These are phyloP conservation scores for Rhodinocichla rosea DNA, from an alignment of 2,113 vertebrate species.

Conservation along the genomic window DNA sequence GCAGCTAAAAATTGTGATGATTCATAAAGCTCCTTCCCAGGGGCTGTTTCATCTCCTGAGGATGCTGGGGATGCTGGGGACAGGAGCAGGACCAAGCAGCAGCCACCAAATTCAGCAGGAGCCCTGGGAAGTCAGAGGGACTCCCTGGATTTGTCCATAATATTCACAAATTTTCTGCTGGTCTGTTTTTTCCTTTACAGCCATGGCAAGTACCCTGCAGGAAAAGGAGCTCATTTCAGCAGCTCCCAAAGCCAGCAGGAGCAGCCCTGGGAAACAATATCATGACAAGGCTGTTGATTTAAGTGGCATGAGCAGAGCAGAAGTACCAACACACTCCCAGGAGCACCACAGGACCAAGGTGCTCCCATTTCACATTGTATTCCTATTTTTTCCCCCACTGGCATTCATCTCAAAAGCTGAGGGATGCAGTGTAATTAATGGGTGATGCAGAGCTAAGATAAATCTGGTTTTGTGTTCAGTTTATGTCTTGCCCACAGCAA, in stretches of 20 bases:
- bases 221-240: not conserved
- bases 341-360: not conserved
- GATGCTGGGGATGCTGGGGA: not conserved
- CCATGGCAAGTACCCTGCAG: not conserved
- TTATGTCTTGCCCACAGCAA: not conserved
- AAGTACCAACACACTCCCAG: accelerated
- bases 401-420: not conserved
- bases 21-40: not conserved
- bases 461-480: not conserved
- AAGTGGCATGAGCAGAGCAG: not conserved
- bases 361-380: not conserved
- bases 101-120: not conserved
- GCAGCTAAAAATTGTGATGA: not conserved
- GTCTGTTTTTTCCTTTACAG: not conserved
- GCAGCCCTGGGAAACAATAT: not conserved
- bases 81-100: not conserved
- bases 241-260: not conserved
- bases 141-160: accelerated
- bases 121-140: not conserved
- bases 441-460: not conserved
- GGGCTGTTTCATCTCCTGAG: not conserved
- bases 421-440: not conserved
- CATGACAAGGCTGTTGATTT: not conserved
- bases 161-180: not conserved
- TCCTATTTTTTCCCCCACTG: not conserved